Evolutionary conservation across 1,140 invertebrate genomes (phyloP), one percentile per base, ranked within the genome.

Genomic region (Drosophila subobscura): DNA sequence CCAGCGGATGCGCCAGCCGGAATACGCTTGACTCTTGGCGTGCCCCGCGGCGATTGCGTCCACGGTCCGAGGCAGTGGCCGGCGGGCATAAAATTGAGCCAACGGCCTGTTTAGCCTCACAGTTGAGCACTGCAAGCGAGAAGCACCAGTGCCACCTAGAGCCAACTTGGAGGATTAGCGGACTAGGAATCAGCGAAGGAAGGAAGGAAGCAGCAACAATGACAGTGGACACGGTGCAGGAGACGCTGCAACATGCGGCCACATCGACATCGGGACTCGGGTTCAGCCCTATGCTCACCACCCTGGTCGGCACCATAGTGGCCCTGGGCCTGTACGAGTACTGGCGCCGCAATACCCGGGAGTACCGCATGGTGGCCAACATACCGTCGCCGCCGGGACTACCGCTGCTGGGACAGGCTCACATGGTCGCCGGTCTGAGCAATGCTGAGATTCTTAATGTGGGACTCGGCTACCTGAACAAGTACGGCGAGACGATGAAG

Each of bases 321-420:
- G 67, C 76, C 5, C 49, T 88, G 49, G 70, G 66, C 1, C 49
- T 91, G 8, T 91, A 89, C 37, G 89, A 91, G 55, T 88, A 88
- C 22, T 91, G 85, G 81, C 79, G 84, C 52, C 70, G 79, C 20
- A 91, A 85, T 52, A 77, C 71, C 12, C 68, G 90, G 5, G 78
- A 90, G 51, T 89, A 83, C 50, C 76, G 75, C 8, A 67, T 94
- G 78, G 93, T 93, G 3, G 92, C 92, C 54, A 92, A 92, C 64
- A 77, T 94, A 8, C 93, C 93, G 0, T 92, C 92, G 27, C 93
- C 93, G 1, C 61, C 76, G 5, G 70, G 91, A 0, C 5, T 95
- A 7, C 94, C 94, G 1, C 77, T 95, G 27, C 77, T 95, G 44
- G 94, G 94, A 29, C 94, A 94, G 75, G 93, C 93, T 0, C 90